These are phyloP conservation scores for Actinostola sp. DNA, from an alignment of 92 coral and sea anemone species.

Conservation along the genomic window DNA sequence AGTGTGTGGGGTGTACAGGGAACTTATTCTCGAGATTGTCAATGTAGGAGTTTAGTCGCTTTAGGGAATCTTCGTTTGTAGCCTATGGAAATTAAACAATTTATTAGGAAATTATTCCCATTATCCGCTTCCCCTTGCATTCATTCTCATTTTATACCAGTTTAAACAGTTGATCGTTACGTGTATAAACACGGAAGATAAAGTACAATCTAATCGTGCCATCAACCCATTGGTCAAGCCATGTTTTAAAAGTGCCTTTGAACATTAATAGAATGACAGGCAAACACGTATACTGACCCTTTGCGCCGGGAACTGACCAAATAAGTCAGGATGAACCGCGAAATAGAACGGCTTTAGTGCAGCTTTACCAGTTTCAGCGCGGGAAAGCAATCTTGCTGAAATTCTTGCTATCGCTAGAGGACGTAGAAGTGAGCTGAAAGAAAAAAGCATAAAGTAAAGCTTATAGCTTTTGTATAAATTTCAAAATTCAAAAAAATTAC, in stretches of 20 bases:
- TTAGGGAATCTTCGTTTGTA: constrained; percentile 87
- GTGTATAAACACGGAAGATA: too few species aligned
- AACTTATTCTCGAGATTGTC: constrained; percentile 74
- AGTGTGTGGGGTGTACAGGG: constrained; percentile 82
- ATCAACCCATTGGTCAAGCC: too few species aligned
- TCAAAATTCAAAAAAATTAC: too few species aligned
- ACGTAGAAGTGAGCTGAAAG: constrained; percentile 1
- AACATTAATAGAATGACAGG: too few species aligned
- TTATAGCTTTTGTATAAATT: too few species aligned
- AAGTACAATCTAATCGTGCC: too few species aligned
- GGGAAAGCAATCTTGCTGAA: constrained; percentile 52
- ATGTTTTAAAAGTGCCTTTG: too few species aligned
- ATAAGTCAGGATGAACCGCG: constrained; percentile 91
- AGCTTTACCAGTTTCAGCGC: constrained; percentile 79
- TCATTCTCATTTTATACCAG: too few species aligned
- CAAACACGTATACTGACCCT: constrained; percentile 48
- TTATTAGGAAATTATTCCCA: neutral
- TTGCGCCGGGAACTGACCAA: constrained; percentile 80
- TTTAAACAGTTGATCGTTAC: too few species aligned
- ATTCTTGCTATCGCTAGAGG: neutral
- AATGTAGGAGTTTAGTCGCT: constrained; percentile 85
- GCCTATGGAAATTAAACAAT: constrained; percentile 37
- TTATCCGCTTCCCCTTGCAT: too few species aligned
- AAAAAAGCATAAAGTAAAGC: too few species aligned
- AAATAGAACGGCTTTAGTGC: constrained; percentile 91